Evolutionary conservation across 2,797 vertebrate species (phyloP), one percentile per base, ranked within the genome.

Genomic region (Carcharodon carcharias): DNA sequence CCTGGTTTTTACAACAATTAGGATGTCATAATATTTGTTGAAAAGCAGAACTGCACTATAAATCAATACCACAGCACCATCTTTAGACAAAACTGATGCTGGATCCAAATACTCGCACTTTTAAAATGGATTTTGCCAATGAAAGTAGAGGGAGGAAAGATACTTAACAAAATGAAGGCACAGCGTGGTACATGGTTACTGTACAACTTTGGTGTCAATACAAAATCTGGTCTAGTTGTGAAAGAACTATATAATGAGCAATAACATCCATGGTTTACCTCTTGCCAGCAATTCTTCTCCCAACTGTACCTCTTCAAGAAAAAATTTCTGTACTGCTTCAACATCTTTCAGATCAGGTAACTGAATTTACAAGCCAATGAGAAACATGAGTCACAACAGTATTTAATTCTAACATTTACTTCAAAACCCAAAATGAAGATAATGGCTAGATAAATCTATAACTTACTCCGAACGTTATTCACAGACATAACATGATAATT

Each of bases 281-380:
- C 54, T 97, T 61, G 96, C 96, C 96, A 97, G 96, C 67, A 87
- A 95, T 8, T 96, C 97, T 96, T 97, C 77, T 96, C 97, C 96
- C 96, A 97, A 96, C 63, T 91, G 93, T 77, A 54, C 80, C 96
- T 98, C 96, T 94, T 96, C 87, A 18, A 97, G 96, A 96, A 97
- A 97, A 95, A 96, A 73, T 61, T 97, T 97, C 35, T 97, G 96
- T 0, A 94, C 35, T 63, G 96, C 97, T 97, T 97, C 96, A 96
- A 96, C 94, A 69, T 92, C 96, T 96, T 96, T 96, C 96, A 96
- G 14, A 95, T 96, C 94, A 96, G 45, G 88, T 91, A 96, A 96
- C 97, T 97, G 96, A 96, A 96, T 96, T 80, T 69, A 73, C 40
- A 73, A 56, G 94, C 35, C 45, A 73, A 73, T 54, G 12, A 67